Percentiles rank a stretch among this genome's conserved stretches.
Evolutionary conservation across 2,888 invertebrate genomes (phyloP).

Genomic region (Campoplex nolae): DNA sequence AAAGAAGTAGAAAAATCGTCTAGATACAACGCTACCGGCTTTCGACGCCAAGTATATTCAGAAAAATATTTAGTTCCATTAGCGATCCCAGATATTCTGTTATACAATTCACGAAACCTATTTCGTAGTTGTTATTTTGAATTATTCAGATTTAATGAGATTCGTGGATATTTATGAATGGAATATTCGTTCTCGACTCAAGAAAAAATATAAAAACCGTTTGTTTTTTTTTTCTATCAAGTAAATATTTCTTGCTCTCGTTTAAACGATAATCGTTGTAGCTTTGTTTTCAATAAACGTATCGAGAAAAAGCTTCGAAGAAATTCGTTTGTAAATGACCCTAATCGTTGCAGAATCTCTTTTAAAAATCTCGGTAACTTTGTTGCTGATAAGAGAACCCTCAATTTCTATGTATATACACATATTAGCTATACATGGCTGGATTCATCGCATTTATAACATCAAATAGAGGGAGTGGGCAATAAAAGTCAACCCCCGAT

Average conservation of each 20-base stretch:
- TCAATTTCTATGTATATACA: slow-evolving; percentile 38
- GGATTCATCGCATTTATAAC: slow-evolving; percentile 80
- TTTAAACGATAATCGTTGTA: neutral
- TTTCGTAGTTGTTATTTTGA: neutral
- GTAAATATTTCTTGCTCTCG: neutral
- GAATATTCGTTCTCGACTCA: too few relatives aligned
- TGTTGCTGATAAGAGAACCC: neutral
- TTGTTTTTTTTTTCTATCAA: neutral
- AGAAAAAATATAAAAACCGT: too few relatives aligned
- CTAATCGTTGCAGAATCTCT: neutral
- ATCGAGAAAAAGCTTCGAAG: neutral
- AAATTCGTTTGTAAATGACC: neutral
- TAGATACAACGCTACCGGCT: too few relatives aligned
- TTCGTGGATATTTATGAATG: neutral
- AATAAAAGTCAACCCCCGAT: slow-evolving; percentile 81
- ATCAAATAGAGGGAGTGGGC: slow-evolving; percentile 75
- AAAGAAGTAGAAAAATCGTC: neutral
- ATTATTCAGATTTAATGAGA: neutral
- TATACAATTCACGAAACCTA: neutral
- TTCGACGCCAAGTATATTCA: too few relatives aligned
- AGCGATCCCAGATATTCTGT: neutral
- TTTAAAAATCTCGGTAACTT: neutral
- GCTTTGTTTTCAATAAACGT: neutral
- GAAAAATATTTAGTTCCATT: neutral
- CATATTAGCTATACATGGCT: neutral